Evolutionary conservation across 2,113 vertebrate species (phyloP).

Genomic region (Pachypanchax playfairii): DNA sequence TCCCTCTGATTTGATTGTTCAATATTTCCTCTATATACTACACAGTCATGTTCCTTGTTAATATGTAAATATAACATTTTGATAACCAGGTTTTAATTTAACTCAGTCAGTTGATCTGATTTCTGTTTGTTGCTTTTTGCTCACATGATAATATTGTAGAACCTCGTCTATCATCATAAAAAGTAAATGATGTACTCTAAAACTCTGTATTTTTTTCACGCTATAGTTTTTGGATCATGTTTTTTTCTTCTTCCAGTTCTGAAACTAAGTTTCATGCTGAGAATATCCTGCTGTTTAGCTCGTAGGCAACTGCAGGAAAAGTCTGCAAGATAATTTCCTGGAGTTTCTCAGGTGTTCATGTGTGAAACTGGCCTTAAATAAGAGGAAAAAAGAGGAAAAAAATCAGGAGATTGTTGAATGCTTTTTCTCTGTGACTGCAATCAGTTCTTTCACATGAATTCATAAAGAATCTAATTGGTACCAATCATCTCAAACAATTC

Average conservation of each 20-base stretch:
- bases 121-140: no score
- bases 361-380: neutral
- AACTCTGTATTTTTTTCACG: no score
- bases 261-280: neutral
- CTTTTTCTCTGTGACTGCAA: neutral
- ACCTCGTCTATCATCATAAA: no score
- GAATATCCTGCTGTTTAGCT: neutral
- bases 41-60: no score
- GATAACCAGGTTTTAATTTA: no score
- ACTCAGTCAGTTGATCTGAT: no score
- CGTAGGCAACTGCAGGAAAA: neutral
- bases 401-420: neutral
- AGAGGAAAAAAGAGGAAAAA: neutral
- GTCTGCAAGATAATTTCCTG: neutral
- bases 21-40: no score
- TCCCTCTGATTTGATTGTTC: no score
- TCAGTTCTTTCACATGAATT: neutral
- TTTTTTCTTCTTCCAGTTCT: neutral
- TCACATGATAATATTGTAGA: no score
- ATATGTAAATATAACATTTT: no score
- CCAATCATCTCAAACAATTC: constrained; percentile 10
- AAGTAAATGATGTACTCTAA: no score
- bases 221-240: no score
- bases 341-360: neutral
- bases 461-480: constrained; percentile 14